Percentiles rank a stretch among this genome's conserved stretches.
phyloP scores from a whole-genome alignment of 2,888 invertebrate genomes.

The Timandra comae region DNA sequence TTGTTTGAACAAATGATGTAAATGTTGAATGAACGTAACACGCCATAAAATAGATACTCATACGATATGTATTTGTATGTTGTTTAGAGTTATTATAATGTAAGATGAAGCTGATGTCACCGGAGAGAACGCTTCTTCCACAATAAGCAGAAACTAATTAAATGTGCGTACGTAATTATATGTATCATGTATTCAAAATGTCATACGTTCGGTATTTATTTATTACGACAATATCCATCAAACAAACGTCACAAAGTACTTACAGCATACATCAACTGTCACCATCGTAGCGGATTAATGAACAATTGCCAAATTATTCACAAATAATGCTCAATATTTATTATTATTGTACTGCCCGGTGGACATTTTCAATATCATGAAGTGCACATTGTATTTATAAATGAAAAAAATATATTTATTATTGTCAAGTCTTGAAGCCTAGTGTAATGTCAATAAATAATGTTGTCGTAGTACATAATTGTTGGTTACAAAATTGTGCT shows the following conservation, averaged over 20 bases:
- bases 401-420: slow-evolving; percentile 50
- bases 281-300: slow-evolving; percentile 26
- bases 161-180: slow-evolving; percentile 62
- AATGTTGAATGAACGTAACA: slow-evolving; percentile 1
- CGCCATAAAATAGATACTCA: background rate
- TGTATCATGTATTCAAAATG: slow-evolving; percentile 29
- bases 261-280: slow-evolving; percentile 25
- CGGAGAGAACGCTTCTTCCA: background rate
- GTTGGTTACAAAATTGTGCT: slow-evolving; percentile 67
- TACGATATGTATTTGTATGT: background rate
- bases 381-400: slow-evolving; percentile 61
- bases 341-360: slow-evolving; percentile 25
- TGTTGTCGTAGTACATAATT: slow-evolving; percentile 60
- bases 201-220: slow-evolving; percentile 34
- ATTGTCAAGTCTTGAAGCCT: slow-evolving; percentile 56
- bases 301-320: slow-evolving; percentile 50
- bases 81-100: too few relatives aligned
- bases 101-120: too few relatives aligned
- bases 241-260: slow-evolving; percentile 53
- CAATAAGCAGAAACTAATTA: slow-evolving; percentile 31
- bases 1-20: too few relatives aligned
- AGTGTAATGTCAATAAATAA: slow-evolving; percentile 60
- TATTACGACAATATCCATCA: slow-evolving; percentile 27
- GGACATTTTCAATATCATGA: slow-evolving; percentile 29
- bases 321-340: slow-evolving; percentile 51